phyloP scores from a whole-genome alignment of 1,140 invertebrate genomes.

The Berghia stephanieae region DNA sequence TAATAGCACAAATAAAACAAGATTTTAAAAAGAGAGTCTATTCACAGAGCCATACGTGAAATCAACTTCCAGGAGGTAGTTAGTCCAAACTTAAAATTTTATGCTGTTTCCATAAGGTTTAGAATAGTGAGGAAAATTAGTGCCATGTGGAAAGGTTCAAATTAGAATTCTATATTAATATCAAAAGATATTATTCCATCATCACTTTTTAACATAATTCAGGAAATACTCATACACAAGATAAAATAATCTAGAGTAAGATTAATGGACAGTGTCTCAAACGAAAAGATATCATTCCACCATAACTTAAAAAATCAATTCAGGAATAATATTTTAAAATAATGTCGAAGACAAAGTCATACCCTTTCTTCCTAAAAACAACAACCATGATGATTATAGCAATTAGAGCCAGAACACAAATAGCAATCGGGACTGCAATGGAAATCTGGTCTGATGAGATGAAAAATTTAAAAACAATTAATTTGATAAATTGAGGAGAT shows the following conservation, averaged over 20 bases:
- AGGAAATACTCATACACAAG: neutral
- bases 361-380: conserved; percentile 76
- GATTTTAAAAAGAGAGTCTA: too few relatives aligned
- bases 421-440: conserved; percentile 82
- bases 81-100: too few relatives aligned
- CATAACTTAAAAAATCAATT: too few relatives aligned
- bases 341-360: conserved; percentile 14
- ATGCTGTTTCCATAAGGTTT: too few relatives aligned
- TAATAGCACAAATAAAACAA: too few relatives aligned
- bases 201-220: neutral
- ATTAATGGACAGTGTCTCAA: neutral
- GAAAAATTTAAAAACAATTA: conserved; percentile 16
- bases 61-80: too few relatives aligned
- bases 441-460: conserved; percentile 71
- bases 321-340: neutral
- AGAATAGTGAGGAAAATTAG: too few relatives aligned
- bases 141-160: too few relatives aligned
- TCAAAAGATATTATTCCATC: too few relatives aligned
- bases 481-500: neutral
- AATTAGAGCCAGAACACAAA: conserved; percentile 78
- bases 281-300: too few relatives aligned
- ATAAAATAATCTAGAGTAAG: neutral
- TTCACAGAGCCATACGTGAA: too few relatives aligned
- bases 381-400: conserved; percentile 80
- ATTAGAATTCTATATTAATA: neutral